Percentiles rank a stretch among this genome's conserved stretches.
Evolutionary conservation across 2,797 vertebrate genomes (phyloP).

Genomic region (Channa striata): DNA sequence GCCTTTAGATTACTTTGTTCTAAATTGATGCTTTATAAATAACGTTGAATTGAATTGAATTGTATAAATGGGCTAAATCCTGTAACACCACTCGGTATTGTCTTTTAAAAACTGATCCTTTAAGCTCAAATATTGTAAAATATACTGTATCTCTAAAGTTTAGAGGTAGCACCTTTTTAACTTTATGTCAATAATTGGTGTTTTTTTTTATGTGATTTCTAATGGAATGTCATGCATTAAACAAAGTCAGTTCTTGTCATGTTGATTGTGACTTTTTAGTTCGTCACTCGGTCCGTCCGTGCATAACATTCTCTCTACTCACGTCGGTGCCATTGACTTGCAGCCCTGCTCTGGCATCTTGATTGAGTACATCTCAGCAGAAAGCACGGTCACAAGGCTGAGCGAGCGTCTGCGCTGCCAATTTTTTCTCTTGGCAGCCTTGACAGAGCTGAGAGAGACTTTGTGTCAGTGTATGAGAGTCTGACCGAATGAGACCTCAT

Average conservation of each 20-base stretch:
- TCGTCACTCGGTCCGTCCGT: neutral
- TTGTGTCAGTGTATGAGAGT: conserved; percentile 17
- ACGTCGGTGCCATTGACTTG: conserved; percentile 9
- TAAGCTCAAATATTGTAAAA: neutral
- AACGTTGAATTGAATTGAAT: neutral
- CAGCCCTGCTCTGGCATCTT: conserved; percentile 41
- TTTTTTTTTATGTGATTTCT: conserved; percentile 51
- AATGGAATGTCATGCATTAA: conserved; percentile 9
- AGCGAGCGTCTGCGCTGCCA: neutral
- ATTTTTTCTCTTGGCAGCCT: conserved; percentile 56
- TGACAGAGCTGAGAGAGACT: conserved; percentile 44
- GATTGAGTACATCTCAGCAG: conserved; percentile 58
- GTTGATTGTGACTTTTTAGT: conserved; percentile 18
- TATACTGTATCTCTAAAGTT: conserved; percentile 38
- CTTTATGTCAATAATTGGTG: conserved; percentile 12
- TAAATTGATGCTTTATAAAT: no score
- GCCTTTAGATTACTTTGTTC: no score
- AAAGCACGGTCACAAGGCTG: conserved; percentile 55
- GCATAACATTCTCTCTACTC: neutral
- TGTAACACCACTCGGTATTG: neutral
- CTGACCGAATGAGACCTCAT: conserved; percentile 31
- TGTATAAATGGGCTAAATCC: neutral
- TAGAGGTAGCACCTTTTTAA: conserved; percentile 24
- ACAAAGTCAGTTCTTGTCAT: conserved; percentile 28
- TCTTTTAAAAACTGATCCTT: neutral